Conservation (phyloP, 2,113 vertebrate genomes). For the Fregetta grallaria region DNA sequence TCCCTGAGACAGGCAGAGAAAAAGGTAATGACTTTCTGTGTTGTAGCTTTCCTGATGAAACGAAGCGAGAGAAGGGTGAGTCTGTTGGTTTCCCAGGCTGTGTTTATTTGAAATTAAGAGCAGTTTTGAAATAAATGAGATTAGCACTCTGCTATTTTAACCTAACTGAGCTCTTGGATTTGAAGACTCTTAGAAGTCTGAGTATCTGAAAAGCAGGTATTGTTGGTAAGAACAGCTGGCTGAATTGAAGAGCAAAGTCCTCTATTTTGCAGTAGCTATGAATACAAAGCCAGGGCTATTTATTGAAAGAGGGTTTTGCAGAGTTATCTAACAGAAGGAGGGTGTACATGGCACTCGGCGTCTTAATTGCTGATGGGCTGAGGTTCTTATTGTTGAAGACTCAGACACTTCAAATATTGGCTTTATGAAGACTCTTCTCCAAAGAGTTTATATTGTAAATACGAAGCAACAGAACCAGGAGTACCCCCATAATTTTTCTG, state of each 20-base stretch:
- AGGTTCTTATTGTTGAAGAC: not conserved
- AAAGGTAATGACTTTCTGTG: not conserved
- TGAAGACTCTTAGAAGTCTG: not conserved
- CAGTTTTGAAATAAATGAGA: not conserved
- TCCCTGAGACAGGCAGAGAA: not conserved
- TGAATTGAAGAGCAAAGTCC: not conserved
- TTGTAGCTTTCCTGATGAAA: not conserved
- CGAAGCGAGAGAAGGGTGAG: not conserved
- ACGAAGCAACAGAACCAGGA: not conserved
- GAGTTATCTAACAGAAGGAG: not conserved
- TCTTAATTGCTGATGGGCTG: not conserved
- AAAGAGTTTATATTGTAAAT: not conserved
- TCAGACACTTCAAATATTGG: not conserved
- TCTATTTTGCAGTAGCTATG: not conserved
- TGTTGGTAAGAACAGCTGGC: conserved; percentile 22
- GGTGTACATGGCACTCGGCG: not conserved
- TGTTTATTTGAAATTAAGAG: not conserved
- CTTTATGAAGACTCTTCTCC: not conserved
- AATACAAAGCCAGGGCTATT: conserved; percentile 14
- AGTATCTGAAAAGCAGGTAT: conserved; percentile 40
- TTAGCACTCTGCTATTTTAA: not conserved
- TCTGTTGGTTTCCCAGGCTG: not conserved
- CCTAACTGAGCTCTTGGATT: not conserved
- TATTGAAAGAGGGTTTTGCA: not conserved
- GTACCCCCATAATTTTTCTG: not conserved